These are phyloP conservation scores for Panagrolaimus sp. DNA, from an alignment of 1,140 invertebrate genomes.

Conservation along the genomic window DNA sequence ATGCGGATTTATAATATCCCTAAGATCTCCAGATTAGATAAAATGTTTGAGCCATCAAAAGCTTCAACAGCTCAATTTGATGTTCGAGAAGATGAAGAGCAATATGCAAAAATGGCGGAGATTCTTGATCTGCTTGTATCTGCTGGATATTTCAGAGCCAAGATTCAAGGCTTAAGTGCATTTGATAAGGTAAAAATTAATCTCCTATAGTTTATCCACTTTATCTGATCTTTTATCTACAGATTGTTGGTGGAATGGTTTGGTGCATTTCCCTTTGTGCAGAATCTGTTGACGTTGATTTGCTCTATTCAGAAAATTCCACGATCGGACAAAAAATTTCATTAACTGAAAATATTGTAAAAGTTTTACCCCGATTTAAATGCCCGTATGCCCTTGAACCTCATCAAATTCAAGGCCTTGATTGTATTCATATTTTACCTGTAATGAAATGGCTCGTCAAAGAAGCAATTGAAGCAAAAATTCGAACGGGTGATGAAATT, in stretches of 20 bases:
- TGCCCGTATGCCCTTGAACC: conserved; percentile 87
- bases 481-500: conserved; percentile 71
- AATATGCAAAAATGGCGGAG: conserved; percentile 78
- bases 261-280: conserved; percentile 95
- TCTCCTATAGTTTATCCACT: background rate
- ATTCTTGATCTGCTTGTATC: conserved; percentile 83
- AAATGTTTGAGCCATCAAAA: background rate
- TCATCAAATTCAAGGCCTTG: conserved; percentile 93
- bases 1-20: no score
- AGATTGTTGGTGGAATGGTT: conserved; percentile 87
- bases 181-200: conserved; percentile 77
- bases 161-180: conserved; percentile 82
- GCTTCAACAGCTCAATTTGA: conserved; percentile 66
- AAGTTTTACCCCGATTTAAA: conserved; percentile 81
- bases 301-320: conserved; percentile 89
- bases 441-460: conserved; percentile 92
- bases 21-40: no score
- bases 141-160: conserved; percentile 87
- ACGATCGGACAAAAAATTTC: conserved; percentile 95
- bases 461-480: conserved; percentile 77
- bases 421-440: conserved; percentile 89
- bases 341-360: conserved; percentile 89
- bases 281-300: conserved; percentile 85
- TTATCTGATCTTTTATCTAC: conserved; percentile 66
- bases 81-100: conserved; percentile 85